Evolutionary conservation across 2,888 invertebrate genomes (phyloP).

Genomic region (Ellobium chinense): DNA sequence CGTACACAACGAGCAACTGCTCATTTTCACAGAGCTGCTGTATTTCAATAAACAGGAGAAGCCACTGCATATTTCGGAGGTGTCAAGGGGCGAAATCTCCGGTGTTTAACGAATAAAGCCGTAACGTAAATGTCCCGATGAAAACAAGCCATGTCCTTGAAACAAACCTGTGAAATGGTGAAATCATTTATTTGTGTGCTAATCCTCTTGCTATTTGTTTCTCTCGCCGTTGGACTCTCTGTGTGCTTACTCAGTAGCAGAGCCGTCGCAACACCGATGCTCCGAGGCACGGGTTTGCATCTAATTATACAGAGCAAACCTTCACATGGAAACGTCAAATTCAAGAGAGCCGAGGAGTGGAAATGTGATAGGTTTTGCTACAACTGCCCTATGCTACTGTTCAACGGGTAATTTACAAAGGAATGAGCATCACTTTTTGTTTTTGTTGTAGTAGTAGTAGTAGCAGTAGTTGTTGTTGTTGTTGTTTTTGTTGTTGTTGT

Average conservation of each 20-base stretch:
- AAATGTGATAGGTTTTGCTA: neutral
- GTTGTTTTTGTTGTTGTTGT: neutral
- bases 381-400: neutral
- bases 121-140: neutral
- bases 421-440: neutral
- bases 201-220: conserved; percentile 14
- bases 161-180: conserved; percentile 12
- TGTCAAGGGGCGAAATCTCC: too few species aligned
- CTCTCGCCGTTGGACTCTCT: neutral
- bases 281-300: neutral
- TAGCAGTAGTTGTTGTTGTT: neutral
- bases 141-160: neutral
- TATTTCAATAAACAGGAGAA: too few species aligned
- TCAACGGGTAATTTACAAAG: neutral
- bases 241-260: neutral
- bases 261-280: neutral
- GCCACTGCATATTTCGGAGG: too few species aligned
- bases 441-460: neutral
- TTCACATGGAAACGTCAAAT: neutral
- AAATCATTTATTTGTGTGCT: conserved; percentile 10
- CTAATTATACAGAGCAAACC: conserved; percentile 25
- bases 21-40: too few species aligned
- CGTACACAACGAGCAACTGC: too few species aligned
- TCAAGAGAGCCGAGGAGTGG: neutral
- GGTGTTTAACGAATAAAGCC: too few species aligned